A percentile compares a stretch with the other conserved stretches of the same genome.
Evolutionary conservation across 2,888 invertebrate species (phyloP).

Genomic region (Caenorhabditis drosophilae): DNA sequence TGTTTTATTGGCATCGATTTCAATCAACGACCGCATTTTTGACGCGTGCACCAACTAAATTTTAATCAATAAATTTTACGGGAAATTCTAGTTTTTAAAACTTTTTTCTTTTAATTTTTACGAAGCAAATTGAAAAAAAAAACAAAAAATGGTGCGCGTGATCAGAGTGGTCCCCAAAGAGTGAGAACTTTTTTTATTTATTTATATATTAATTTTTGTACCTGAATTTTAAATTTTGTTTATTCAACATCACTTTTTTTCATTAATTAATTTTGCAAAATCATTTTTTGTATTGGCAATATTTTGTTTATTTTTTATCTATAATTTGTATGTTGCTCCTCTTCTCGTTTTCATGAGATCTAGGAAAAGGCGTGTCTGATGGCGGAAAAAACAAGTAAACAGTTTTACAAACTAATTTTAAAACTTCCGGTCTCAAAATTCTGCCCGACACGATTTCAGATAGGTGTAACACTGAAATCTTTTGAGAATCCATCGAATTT

Average conservation of each 20-base stretch:
- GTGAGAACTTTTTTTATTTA: slow-evolving; percentile 52
- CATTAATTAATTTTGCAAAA: slow-evolving; percentile 3
- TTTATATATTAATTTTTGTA: slow-evolving; percentile 8
- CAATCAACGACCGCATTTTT: too few species aligned
- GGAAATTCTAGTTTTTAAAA: too few species aligned
- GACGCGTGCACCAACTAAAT: too few species aligned
- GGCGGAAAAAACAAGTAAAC: slow-evolving; percentile 28
- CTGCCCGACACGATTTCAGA: slow-evolving; percentile 37
- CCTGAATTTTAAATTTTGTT: background rate
- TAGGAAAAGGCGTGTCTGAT: slow-evolving; percentile 25
- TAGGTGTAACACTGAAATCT: too few species aligned
- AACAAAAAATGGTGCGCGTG: slow-evolving; percentile 58
- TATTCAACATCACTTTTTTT: background rate
- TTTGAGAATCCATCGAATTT: slow-evolving; percentile 2
- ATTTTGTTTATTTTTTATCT: background rate
- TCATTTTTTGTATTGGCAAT: background rate
- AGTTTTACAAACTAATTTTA: slow-evolving; percentile 22
- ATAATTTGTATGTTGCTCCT: background rate
- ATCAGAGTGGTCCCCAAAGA: slow-evolving; percentile 61
- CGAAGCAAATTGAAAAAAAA: too few species aligned
- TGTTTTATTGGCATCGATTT: too few species aligned
- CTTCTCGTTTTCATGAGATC: too few species aligned
- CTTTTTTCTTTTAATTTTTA: too few species aligned
- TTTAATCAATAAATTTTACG: too few species aligned
- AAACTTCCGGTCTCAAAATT: too few species aligned